Percentiles rank a stretch among this genome's conserved stretches.
phyloP scores from a whole-genome alignment of 2,113 vertebrate genomes.

The Plectropomus leopardus region DNA sequence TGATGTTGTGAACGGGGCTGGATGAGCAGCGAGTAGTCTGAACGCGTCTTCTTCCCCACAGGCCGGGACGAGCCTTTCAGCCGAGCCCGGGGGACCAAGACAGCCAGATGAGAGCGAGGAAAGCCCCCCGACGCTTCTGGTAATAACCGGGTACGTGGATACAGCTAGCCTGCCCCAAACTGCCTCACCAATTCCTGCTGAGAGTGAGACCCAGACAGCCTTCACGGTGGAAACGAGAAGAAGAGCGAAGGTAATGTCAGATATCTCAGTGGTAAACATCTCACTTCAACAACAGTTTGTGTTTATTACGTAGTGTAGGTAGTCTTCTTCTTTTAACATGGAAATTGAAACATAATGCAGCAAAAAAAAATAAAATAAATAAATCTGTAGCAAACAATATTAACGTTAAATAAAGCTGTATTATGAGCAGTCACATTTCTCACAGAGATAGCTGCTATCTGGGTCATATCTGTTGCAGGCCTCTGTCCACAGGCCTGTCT shows the following conservation, averaged over 20 bases:
- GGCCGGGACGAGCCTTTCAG: conserved; percentile 50
- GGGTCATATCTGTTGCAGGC: conserved; percentile 17
- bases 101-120: conserved; percentile 34
- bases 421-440: neutral
- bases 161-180: conserved; percentile 2
- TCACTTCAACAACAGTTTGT: neutral
- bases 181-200: conserved; percentile 52
- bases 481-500: conserved; percentile 9
- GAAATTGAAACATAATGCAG: neutral
- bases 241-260: conserved; percentile 77
- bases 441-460: conserved; percentile 7
- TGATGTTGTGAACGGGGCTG: conserved; percentile 51
- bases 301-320: neutral
- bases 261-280: too few species aligned
- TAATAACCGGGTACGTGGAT: neutral
- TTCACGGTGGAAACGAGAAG: conserved; percentile 83
- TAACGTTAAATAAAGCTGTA: neutral
- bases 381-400: neutral
- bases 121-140: conserved; percentile 7
- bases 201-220: conserved; percentile 54
- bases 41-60: conserved; percentile 53
- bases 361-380: too few species aligned
- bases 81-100: conserved; percentile 34
- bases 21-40: conserved; percentile 61
- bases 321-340: neutral